These are phyloP conservation scores for Emydoidea blandingii DNA, from an alignment of 2,797 vertebrate genomes.

Conservation along the genomic window DNA sequence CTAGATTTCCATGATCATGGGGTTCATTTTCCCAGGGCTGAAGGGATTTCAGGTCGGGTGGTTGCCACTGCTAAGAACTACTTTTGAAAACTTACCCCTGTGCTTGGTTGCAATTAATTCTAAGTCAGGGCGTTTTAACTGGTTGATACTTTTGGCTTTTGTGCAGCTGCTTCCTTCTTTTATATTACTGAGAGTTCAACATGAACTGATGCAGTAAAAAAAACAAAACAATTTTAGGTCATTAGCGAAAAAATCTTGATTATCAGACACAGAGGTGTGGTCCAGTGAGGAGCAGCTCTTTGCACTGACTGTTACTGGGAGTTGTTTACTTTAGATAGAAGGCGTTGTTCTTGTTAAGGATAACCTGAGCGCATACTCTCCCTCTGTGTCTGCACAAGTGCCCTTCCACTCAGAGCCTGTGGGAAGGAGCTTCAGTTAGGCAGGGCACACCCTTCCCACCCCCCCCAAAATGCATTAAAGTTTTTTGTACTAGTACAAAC, in stretches of 20 bases:
- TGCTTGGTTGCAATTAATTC: not conserved
- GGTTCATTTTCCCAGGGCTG: not conserved
- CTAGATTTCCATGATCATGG: not conserved
- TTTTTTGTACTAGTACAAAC: conserved; percentile 69
- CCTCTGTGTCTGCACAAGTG: conserved; percentile 58
- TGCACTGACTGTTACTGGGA: conserved; percentile 89
- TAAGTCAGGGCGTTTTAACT: not conserved
- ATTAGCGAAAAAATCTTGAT: not conserved
- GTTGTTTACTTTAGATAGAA: conserved; percentile 84
- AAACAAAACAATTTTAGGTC: not conserved
- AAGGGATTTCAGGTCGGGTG: not conserved
- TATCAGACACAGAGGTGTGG: conserved; percentile 56
- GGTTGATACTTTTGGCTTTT: not conserved
- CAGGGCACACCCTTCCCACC: conserved; percentile 62
- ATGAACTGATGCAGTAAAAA: conserved; percentile 4
- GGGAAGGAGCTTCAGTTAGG: conserved; percentile 72
- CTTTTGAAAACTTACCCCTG: not conserved
- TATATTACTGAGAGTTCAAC: not conserved
- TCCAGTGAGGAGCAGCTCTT: conserved; percentile 58
- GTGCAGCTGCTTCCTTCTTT: not conserved
- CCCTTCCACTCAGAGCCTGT: conserved; percentile 59
- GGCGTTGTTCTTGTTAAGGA: conserved; percentile 82
- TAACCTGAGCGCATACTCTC: conserved; percentile 77
- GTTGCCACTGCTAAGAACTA: not conserved
- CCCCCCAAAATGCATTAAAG: conserved; percentile 68